Conservation (phyloP, 2,113 vertebrate species). For the Suricata suricatta region DNA sequence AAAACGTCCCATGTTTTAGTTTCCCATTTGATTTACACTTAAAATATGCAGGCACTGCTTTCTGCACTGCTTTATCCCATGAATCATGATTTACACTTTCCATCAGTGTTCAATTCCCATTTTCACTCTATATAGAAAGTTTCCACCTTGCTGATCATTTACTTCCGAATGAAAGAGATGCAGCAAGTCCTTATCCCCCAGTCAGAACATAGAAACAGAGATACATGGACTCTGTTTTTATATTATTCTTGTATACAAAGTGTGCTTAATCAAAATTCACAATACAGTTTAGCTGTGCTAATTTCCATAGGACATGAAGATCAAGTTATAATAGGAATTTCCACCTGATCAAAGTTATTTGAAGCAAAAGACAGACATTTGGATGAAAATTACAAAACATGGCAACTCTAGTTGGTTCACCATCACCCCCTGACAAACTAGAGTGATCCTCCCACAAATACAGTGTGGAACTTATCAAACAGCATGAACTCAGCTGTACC, state of each 20-base stretch:
- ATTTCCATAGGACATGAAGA: background rate
- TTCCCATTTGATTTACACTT: conserved; percentile 1
- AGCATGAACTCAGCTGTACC: background rate
- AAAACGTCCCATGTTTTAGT: background rate
- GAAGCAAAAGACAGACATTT: background rate
- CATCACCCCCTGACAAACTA: background rate
- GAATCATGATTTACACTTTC: conserved; percentile 48
- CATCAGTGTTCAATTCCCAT: background rate
- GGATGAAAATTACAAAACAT: background rate
- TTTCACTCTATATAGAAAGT: conserved; percentile 26
- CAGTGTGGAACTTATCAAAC: background rate
- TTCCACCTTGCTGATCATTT: background rate
- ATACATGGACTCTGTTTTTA: background rate
- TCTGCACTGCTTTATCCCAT: conserved; percentile 69
- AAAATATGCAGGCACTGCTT: conserved; percentile 8
- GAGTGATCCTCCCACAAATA: background rate
- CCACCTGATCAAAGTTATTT: background rate
- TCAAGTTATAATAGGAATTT: background rate
- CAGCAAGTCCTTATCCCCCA: background rate
- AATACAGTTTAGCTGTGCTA: background rate
- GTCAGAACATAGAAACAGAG: background rate
- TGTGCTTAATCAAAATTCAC: background rate
- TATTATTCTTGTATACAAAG: background rate
- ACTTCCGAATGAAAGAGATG: background rate
- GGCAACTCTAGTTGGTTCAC: background rate